phyloP scores from a whole-genome alignment of 2,113 vertebrate genomes.

The Regulus satrapa region DNA sequence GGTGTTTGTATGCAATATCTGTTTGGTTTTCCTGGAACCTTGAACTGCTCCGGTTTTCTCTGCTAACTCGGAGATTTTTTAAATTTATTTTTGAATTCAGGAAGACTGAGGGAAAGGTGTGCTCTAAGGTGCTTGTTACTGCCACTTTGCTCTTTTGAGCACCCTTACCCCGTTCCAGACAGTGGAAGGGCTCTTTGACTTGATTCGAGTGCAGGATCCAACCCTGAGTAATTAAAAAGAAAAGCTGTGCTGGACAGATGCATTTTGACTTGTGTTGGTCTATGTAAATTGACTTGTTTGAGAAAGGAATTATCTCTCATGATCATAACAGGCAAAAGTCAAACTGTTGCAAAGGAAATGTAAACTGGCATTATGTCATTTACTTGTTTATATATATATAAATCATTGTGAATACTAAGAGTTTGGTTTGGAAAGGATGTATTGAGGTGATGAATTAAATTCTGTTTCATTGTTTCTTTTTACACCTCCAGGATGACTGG shows the following conservation, averaged over 20 bases:
- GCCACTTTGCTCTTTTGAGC: background rate
- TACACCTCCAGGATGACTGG: background rate
- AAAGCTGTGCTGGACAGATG: background rate
- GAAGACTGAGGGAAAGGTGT: background rate
- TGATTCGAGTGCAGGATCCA: background rate
- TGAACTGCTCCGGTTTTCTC: background rate
- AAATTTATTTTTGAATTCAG: too few relatives aligned
- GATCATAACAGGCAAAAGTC: background rate
- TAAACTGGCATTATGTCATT: background rate
- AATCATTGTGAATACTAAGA: background rate
- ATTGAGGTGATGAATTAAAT: background rate
- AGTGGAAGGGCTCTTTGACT: background rate
- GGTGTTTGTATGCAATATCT: background rate
- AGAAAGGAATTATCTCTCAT: background rate
- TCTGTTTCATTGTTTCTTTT: background rate
- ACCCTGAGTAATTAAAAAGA: background rate
- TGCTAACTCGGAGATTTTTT: rapidly evolving
- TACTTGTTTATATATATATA: too few relatives aligned
- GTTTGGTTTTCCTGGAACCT: background rate
- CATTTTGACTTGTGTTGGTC: background rate
- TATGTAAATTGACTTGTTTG: background rate
- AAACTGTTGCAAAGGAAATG: background rate
- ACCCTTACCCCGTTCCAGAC: background rate
- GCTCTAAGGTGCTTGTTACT: background rate
- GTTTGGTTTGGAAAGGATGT: background rate